Evolutionary conservation across 2,888 invertebrate genomes (phyloP), one percentile per base, ranked within the genome.

Genomic region (Spialia ferax): DNA sequence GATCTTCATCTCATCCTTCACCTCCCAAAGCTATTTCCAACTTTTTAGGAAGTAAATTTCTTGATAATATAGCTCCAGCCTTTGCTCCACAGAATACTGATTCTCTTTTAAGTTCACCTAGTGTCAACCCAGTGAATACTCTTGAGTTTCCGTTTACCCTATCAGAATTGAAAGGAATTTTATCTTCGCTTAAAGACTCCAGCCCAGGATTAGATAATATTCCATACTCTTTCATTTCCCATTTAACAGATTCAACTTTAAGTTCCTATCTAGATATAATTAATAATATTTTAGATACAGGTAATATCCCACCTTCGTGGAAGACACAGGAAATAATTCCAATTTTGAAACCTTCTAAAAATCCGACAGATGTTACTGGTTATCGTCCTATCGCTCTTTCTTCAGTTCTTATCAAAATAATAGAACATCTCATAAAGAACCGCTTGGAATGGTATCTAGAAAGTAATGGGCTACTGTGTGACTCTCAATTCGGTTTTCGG

Each of bases 321-420:
- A 38, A 38, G 38, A 38, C 38, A 6, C 38, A 38, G 38, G 38
- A 38, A 38, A 38, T 38, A n/a, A 38, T 38, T n/a, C 38, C 38
- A 5, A 38, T 38, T n/a, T 38, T 38, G n/a, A 38, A 38, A 38
- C 38, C 38, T 5, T 38, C 38, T 6, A 38, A 38, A 38, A 38
- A 38, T 38, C 38, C 6, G 4, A n/a, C 38, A 38, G 38, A 38
- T 38, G n/a, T 5, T 38, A 38, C 38, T n/a, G 38, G 5, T 38
- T 38, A 38, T 38, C 38, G 38, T n/a, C 38, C 38, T 38, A 38
- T 38, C n/a, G 38, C 38, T 38, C 38, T 38, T 38, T 38, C 38
- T 38, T 38, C 38, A 11, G 38, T 38, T 2, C 38, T 38, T 5
- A 38, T 38, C 1, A 38, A 38, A 38, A n/a, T 38, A n/a, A 38